Conservation (phyloP, 2,888 invertebrate genomes). For the Philhelius pedissequus region DNA sequence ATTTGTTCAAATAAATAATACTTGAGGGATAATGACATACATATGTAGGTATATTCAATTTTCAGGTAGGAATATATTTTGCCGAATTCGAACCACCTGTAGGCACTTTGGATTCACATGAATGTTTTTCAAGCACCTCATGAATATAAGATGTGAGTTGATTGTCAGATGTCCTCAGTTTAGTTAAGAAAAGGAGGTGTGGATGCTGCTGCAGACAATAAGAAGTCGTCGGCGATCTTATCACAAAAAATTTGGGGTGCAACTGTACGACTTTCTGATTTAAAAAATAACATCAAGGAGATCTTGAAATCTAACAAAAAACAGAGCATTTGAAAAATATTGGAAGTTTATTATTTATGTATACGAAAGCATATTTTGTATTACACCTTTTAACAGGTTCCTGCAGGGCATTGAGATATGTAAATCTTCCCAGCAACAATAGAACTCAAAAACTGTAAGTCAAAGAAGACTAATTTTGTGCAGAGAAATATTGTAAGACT, state of each 20-base stretch:
- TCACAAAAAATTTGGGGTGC: background rate
- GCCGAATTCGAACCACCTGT: conserved; percentile 29
- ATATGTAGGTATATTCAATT: background rate
- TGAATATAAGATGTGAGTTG: background rate
- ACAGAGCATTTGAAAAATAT: too few relatives aligned
- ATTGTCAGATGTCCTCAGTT: background rate
- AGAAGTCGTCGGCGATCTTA: conserved; percentile 1
- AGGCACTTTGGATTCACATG: background rate
- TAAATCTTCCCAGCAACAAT: too few relatives aligned
- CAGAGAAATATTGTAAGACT: too few relatives aligned
- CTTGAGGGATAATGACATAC: background rate
- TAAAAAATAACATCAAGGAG: background rate
- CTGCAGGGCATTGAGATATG: too few relatives aligned
- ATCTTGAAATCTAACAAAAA: background rate
- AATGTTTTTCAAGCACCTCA: background rate
- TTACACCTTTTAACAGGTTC: too few relatives aligned
- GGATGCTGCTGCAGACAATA: background rate
- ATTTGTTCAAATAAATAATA: background rate
- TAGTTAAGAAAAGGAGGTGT: background rate
- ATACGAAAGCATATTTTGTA: too few relatives aligned
- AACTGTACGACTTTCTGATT: background rate
- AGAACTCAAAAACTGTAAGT: too few relatives aligned
- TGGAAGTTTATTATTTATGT: too few relatives aligned
- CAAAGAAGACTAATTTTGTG: too few relatives aligned
- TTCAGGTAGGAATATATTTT: conserved; percentile 7